These are phyloP conservation scores for Rhynchonycteris naso DNA, from an alignment of 2,797 vertebrate genomes.

Conservation along the genomic window DNA sequence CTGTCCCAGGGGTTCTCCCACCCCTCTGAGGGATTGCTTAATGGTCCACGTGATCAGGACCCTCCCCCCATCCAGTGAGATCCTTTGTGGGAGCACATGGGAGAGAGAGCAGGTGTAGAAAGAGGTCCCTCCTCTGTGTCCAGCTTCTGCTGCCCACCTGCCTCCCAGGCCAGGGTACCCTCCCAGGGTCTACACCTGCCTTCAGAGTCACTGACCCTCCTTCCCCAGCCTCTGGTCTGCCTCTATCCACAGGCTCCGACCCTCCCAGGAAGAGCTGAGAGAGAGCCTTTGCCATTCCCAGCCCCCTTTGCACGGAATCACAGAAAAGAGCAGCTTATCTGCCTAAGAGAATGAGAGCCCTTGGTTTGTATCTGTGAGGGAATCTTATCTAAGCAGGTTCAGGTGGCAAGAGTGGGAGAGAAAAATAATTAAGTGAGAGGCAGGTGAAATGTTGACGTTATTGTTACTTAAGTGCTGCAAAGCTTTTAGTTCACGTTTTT, in stretches of 20 bases:
- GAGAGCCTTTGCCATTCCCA: background rate
- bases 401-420: slow-evolving; percentile 78
- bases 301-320: background rate
- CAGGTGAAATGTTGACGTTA: slow-evolving; percentile 81
- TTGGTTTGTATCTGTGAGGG: slow-evolving; percentile 68
- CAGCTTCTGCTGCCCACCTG: background rate
- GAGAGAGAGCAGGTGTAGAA: background rate
- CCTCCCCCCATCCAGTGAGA: background rate
- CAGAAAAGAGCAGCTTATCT: slow-evolving; percentile 67
- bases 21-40: accelerated
- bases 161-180: background rate
- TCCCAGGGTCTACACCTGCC: background rate
- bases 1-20: background rate
- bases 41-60: background rate
- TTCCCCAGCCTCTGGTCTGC: background rate
- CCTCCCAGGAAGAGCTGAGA: background rate
- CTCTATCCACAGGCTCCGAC: background rate
- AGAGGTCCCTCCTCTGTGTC: background rate
- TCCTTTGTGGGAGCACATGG: background rate
- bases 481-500: slow-evolving; percentile 75
- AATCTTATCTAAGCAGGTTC: slow-evolving; percentile 85
- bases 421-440: slow-evolving; percentile 83
- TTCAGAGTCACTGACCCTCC: background rate
- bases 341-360: slow-evolving; percentile 57
- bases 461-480: slow-evolving; percentile 82